A percentile compares a stretch with the other conserved stretches of the same genome.
phyloP scores from a whole-genome alignment of 1,140 invertebrate genomes.

The Adelges cooleyi region DNA sequence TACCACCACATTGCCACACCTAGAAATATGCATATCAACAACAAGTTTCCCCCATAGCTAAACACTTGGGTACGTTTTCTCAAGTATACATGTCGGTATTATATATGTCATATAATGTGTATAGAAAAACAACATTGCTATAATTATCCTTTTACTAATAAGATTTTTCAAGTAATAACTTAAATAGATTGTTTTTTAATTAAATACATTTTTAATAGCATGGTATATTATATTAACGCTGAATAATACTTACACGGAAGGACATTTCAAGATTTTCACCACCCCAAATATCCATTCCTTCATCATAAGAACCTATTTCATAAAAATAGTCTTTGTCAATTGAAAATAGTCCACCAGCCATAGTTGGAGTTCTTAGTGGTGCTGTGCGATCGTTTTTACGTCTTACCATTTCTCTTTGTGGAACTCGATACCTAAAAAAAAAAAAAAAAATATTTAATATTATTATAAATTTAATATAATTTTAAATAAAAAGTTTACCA shows the following conservation, averaged over 20 bases:
- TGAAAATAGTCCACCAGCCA: constrained; percentile 97
- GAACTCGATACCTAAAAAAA: constrained; percentile 75
- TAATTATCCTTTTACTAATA: too few relatives aligned
- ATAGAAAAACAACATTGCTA: too few relatives aligned
- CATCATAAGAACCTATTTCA: constrained; percentile 92
- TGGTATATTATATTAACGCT: too few relatives aligned
- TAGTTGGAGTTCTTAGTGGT: constrained; percentile 87
- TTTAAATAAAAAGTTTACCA: constrained; percentile 46
- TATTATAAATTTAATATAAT: background rate
- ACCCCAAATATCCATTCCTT: constrained; percentile 99
- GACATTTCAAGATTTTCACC: constrained; percentile 99
- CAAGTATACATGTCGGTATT: too few relatives aligned
- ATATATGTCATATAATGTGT: too few relatives aligned
- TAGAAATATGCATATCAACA: constrained; percentile 40
- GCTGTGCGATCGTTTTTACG: constrained; percentile 77
- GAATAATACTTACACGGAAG: constrained; percentile 68
- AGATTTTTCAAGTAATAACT: too few relatives aligned
- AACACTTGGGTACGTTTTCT: background rate
- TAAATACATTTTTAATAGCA: too few relatives aligned
- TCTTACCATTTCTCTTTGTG: constrained; percentile 85
- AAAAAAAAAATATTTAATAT: background rate
- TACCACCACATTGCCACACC: constrained; percentile 97
- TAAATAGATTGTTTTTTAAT: too few relatives aligned
- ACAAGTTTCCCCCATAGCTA: constrained; percentile 20
- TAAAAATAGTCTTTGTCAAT: constrained; percentile 96